These are phyloP conservation scores for Caenorhabditis sinica DNA, from an alignment of 2,888 invertebrate species.

Conservation along the genomic window DNA sequence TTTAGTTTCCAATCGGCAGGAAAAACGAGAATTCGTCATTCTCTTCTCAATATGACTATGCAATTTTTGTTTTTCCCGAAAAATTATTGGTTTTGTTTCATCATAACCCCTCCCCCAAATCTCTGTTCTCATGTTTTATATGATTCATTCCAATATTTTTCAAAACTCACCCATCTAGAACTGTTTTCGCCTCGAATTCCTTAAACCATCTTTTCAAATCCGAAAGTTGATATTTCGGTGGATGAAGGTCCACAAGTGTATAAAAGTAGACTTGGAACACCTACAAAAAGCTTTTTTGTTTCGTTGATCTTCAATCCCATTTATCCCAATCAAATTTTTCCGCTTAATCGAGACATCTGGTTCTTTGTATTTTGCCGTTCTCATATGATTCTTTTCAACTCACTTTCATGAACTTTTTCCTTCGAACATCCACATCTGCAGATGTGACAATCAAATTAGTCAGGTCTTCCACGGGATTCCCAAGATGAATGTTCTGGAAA, in stretches of 20 bases:
- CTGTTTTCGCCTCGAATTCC: constrained; percentile 54
- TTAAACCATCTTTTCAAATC: constrained; percentile 70
- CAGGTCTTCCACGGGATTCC: constrained; percentile 71
- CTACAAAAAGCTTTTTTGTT: constrained; percentile 56
- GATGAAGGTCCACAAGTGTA: constrained; percentile 71
- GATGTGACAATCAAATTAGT: constrained; percentile 68
- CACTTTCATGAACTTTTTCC: constrained; percentile 70
- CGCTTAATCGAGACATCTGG: constrained; percentile 8
- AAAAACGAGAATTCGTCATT: constrained; percentile 6
- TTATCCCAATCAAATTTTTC: neutral
- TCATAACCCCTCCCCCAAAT: neutral
- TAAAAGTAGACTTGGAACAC: constrained; percentile 76
- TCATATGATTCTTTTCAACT: constrained; percentile 25
- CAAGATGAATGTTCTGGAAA: constrained; percentile 70
- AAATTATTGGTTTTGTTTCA: neutral
- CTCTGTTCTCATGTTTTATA: neutral
- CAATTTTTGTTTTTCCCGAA: neutral
- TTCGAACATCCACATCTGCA: constrained; percentile 53
- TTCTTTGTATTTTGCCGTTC: neutral
- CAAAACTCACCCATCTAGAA: constrained; percentile 69
- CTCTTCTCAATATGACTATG: neutral
- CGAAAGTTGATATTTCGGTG: constrained; percentile 69
- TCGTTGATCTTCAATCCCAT: neutral
- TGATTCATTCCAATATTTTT: neutral
- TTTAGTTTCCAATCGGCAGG: neutral